Percentiles rank a stretch among this genome's conserved stretches.
These are phyloP conservation scores for Parnassius orleans DNA, from an alignment of 2,888 invertebrate species.

Conservation along the genomic window DNA sequence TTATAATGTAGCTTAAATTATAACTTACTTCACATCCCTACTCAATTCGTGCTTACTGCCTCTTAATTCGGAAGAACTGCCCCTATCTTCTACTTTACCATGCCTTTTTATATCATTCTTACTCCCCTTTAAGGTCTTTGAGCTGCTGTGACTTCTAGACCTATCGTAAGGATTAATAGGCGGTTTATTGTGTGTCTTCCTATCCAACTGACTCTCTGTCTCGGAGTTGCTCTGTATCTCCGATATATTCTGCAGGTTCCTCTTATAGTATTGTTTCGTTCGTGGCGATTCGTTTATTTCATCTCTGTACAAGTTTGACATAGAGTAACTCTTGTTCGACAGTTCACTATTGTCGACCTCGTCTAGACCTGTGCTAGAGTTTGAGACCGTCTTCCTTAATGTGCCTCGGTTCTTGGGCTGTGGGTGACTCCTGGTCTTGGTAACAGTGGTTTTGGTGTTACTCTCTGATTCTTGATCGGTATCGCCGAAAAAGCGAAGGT, in stretches of 20 bases:
- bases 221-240: constrained; percentile 75
- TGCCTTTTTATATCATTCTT: constrained; percentile 49
- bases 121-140: constrained; percentile 64
- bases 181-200: constrained; percentile 56
- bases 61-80: constrained; percentile 61
- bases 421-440: constrained; percentile 56
- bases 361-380: constrained; percentile 69
- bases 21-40: constrained; percentile 65
- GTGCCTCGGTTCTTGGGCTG: constrained; percentile 53
- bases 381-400: constrained; percentile 66
- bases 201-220: constrained; percentile 61
- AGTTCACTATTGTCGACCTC: constrained; percentile 64
- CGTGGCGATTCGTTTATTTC: constrained; percentile 58
- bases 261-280: constrained; percentile 60
- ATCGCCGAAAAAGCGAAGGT: constrained; percentile 91
- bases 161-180: constrained; percentile 71
- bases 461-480: constrained; percentile 89
- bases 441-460: constrained; percentile 60
- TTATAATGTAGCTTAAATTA: neutral
- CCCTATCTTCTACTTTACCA: constrained; percentile 45
- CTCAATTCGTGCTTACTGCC: constrained; percentile 66
- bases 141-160: constrained; percentile 72
- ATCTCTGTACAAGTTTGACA: constrained; percentile 64
- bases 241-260: constrained; percentile 81
- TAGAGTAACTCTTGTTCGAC: constrained; percentile 66